These are phyloP conservation scores for Zaprionus vittiger DNA, from an alignment of 1,140 invertebrate genomes.

Conservation along the genomic window DNA sequence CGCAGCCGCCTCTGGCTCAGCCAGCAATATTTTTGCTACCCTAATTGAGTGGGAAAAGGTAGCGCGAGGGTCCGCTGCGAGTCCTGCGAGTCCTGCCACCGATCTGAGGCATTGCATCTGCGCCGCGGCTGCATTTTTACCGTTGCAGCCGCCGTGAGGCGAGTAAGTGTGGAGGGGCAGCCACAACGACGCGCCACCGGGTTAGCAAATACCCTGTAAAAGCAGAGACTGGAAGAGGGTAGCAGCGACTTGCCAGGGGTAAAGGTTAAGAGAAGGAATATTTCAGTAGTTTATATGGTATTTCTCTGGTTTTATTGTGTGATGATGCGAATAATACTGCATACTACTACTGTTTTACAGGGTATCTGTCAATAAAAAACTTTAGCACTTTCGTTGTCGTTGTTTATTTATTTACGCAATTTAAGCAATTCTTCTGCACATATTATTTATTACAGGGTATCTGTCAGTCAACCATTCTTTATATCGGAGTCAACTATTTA, in stretches of 20 bases:
- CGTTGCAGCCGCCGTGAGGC: conserved; percentile 52
- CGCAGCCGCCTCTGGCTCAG: conserved; percentile 55
- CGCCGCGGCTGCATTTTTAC: conserved; percentile 72
- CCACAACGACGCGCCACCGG: conserved; percentile 22
- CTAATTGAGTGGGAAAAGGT: conserved; percentile 77
- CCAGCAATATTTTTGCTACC: conserved; percentile 70
- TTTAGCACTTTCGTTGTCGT: not conserved
- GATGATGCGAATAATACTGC: too few species aligned
- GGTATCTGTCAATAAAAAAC: not conserved
- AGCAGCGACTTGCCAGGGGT: not conserved
- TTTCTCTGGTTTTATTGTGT: not conserved
- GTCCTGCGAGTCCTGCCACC: conserved; percentile 25
- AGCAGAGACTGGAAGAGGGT: not conserved
- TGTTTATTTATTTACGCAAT: too few species aligned
- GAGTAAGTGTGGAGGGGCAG: conserved; percentile 12
- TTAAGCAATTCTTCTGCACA: not conserved
- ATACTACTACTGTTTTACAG: not conserved
- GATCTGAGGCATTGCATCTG: conserved; percentile 61
- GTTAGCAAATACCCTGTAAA: conserved; percentile 21
- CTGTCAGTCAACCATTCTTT: not conserved
- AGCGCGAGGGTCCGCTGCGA: not conserved
- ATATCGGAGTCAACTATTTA: too few species aligned
- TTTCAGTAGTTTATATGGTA: not conserved
- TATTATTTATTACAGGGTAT: not conserved
- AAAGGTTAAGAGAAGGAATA: not conserved